Evolutionary conservation across 2,113 vertebrate genomes (phyloP).

Genomic region (Vanacampus margaritifer): DNA sequence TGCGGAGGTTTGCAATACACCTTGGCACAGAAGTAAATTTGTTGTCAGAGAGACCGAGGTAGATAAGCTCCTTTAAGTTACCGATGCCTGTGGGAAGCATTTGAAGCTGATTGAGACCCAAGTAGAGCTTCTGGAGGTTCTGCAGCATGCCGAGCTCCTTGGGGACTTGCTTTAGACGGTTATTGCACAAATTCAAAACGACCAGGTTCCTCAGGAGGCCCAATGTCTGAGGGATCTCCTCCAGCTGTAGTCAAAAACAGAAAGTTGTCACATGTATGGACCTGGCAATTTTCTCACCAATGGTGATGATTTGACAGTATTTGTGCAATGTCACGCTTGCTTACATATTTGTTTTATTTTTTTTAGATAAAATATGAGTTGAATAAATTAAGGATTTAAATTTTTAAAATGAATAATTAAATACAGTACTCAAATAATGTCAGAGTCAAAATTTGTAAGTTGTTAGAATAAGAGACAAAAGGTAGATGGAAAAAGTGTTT

Average conservation of each 20-base stretch:
- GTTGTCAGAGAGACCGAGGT: constrained; percentile 86
- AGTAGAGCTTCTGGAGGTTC: constrained; percentile 77
- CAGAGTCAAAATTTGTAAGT: too few species aligned
- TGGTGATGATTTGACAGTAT: too few species aligned
- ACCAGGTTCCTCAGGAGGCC: constrained; percentile 75
- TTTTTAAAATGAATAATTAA: too few species aligned
- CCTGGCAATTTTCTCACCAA: too few species aligned
- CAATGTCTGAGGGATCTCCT: constrained; percentile 75
- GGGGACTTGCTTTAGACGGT: constrained; percentile 81
- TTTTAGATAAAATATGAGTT: too few species aligned
- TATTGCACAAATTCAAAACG: constrained; percentile 86
- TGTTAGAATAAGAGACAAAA: too few species aligned
- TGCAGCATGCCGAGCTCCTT: constrained; percentile 75
- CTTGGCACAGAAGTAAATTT: constrained; percentile 70
- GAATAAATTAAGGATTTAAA: too few species aligned
- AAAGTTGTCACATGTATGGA: neutral
- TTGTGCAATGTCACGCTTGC: too few species aligned
- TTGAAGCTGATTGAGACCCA: constrained; percentile 83
- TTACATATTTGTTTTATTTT: too few species aligned
- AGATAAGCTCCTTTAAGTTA: constrained; percentile 75
- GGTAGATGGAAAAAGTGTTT: too few species aligned
- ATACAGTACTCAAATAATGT: too few species aligned
- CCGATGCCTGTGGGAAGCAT: constrained; percentile 71
- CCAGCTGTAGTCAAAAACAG: constrained; percentile 59
- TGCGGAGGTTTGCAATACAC: constrained; percentile 72